Evolutionary conservation across 1,140 invertebrate species (phyloP).

Genomic region (Drosophila sucinea): DNA sequence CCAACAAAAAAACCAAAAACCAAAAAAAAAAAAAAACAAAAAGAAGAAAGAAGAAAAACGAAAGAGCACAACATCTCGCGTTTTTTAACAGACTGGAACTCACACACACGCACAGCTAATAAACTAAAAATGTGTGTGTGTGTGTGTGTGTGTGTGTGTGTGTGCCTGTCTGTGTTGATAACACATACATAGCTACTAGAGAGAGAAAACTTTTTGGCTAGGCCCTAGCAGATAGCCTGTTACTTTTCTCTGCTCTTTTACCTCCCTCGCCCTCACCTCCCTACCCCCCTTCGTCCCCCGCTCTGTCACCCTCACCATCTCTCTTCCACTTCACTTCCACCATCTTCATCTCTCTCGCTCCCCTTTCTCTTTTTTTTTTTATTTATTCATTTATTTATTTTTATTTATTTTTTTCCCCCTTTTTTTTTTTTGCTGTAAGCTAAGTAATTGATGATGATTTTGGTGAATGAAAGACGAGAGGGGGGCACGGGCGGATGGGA

Average conservation of each 20-base stretch:
- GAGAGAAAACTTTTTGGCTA: conserved; percentile 45
- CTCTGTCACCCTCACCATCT: no score
- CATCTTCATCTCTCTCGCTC: neutral
- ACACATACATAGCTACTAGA: conserved; percentile 30
- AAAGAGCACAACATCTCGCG: conserved; percentile 18
- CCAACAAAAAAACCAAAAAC: no score
- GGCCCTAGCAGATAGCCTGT: conserved; percentile 53
- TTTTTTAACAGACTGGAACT: conserved; percentile 18
- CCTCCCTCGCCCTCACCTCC: neutral
- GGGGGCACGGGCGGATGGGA: neutral
- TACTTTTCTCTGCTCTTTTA: conserved; percentile 19
- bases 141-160: conserved; percentile 9
- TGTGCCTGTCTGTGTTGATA: conserved; percentile 28
- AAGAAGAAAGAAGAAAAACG: neutral
- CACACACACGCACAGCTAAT: conserved; percentile 31
- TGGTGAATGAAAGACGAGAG: conserved; percentile 1
- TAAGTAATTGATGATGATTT: conserved; percentile 55
- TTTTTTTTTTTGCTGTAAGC: neutral
- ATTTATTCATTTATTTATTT: conserved; percentile 8
- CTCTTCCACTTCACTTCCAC: no score
- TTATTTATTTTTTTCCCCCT: neutral
- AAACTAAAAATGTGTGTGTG: conserved; percentile 49
- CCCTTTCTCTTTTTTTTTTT: neutral
- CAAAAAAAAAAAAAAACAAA: no score
- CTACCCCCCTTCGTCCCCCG: neutral